phyloP scores from a whole-genome alignment of 2,888 invertebrate species.

The Oscheius sp. region DNA sequence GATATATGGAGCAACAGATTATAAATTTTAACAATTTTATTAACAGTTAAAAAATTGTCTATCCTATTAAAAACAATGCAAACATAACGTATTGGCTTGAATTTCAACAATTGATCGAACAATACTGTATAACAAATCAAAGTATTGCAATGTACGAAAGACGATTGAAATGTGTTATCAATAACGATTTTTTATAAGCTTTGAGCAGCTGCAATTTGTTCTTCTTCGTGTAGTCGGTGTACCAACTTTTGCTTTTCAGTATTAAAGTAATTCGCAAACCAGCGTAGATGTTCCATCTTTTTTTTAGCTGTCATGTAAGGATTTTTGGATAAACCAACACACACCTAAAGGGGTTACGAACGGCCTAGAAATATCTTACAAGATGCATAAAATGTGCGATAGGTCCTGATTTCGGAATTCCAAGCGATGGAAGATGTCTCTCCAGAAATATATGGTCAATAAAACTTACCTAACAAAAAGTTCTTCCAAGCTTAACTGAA shows the following conservation, averaged over 20 bases:
- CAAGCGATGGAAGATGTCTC: slow-evolving; percentile 78
- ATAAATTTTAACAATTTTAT: not conserved
- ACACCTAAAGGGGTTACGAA: slow-evolving; percentile 34
- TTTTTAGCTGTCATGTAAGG: slow-evolving; percentile 86
- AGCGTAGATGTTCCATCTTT: slow-evolving; percentile 87
- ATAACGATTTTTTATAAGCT: slow-evolving; percentile 39
- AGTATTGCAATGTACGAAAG: too few relatives aligned
- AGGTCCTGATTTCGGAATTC: slow-evolving; percentile 90
- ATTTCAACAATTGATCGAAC: too few relatives aligned
- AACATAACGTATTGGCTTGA: too few relatives aligned
- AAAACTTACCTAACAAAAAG: slow-evolving; percentile 81
- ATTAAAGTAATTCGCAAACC: slow-evolving; percentile 80
- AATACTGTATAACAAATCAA: too few relatives aligned
- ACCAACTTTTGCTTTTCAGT: slow-evolving; percentile 52
- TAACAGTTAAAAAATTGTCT: too few relatives aligned
- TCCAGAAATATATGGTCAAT: slow-evolving; percentile 94
- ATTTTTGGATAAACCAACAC: slow-evolving; percentile 87
- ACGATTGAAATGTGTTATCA: too few relatives aligned
- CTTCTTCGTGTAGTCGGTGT: slow-evolving; percentile 54
- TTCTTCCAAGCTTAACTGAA: too few relatives aligned
- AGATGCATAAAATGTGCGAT: slow-evolving; percentile 96
- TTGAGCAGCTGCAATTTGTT: slow-evolving; percentile 48
- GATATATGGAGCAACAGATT: not conserved
- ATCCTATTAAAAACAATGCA: too few relatives aligned
- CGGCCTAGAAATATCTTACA: not conserved